phyloP scores from a whole-genome alignment of 2,113 vertebrate species.

The Platysternon megacephalum region DNA sequence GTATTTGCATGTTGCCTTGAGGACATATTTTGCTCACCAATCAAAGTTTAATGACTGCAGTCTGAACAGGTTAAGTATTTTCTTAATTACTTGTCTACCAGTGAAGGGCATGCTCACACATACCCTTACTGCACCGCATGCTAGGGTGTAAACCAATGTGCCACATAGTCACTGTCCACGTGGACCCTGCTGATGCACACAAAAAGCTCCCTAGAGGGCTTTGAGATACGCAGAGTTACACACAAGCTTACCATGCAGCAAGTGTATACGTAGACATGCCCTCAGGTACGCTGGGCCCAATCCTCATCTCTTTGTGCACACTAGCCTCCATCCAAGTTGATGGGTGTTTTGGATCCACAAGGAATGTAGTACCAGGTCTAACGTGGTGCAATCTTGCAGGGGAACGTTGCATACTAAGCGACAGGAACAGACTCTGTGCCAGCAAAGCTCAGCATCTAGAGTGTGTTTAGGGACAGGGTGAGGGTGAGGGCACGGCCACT shows the following conservation, averaged over 20 bases:
- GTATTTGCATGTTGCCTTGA: background rate
- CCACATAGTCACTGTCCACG: background rate
- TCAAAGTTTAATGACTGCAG: background rate
- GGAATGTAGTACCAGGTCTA: background rate
- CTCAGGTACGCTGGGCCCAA: background rate
- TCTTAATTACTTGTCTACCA: background rate
- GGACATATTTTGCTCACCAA: background rate
- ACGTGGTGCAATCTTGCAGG: background rate
- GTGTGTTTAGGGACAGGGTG: fast-evolving
- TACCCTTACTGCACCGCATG: background rate
- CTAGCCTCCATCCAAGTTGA: background rate
- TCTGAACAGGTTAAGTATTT: background rate
- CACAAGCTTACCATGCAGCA: background rate
- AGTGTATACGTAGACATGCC: background rate
- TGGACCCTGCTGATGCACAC: no score
- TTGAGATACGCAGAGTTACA: background rate
- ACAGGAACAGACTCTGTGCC: background rate
- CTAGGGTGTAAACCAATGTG: background rate
- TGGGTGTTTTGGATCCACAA: background rate
- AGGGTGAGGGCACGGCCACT: fast-evolving
- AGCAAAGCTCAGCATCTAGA: background rate
- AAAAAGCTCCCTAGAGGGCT: background rate
- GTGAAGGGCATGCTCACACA: background rate
- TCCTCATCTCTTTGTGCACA: background rate
- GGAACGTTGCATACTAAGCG: background rate